Evolutionary conservation across 2,888 invertebrate species (phyloP), one percentile per base, ranked within the genome.

Genomic region (Muscina levida): DNA sequence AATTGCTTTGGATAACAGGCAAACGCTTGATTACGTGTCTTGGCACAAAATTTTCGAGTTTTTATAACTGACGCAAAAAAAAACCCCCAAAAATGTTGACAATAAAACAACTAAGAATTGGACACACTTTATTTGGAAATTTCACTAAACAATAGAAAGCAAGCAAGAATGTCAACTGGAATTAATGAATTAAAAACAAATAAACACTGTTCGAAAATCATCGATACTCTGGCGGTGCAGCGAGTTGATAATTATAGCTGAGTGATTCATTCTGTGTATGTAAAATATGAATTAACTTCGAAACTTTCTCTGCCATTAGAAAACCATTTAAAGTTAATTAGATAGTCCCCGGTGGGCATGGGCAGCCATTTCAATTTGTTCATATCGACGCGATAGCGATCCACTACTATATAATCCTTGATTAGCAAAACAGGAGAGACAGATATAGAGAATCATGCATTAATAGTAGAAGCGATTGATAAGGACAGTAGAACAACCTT

Each of bases 1-100:
- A 81, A 81, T 81, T 81, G 81, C 81, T 81, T 24, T 67, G 81
- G 56, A 77, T 71, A 80, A 77, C 73, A 80, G 77, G 77, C 70
- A 65, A 80, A 3, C 70, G 77, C 73, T 62, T 68, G 77, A 73
- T 77, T 81, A 81, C 81, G 81, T 81, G 81, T 77, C 81, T 77
- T 71, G 74, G 81, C 81, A 81, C n/a, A 81, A 80, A 81, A 56
- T 77, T 77, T 77, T 81, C 46, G 73, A 74, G 56, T 80, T 76
- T 80, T 72, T 31, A 8, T 44, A 72, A 0, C 42, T 11, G 15
- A n/a, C n/a, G n/a, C n/a, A n/a, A n/a, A 13, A 42, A 70, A 19
- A 51, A 62, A 56, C n/a, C 15, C n/a, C n/a, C n/a, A 53, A 48
- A 57, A 15, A 24, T 44, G 56, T 62, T 48, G 59, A 71, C 26